A percentile compares a stretch with the other conserved stretches of the same genome.
Evolutionary conservation across 2,113 vertebrate genomes (phyloP).

Genomic region (Xenopus laevis): DNA sequence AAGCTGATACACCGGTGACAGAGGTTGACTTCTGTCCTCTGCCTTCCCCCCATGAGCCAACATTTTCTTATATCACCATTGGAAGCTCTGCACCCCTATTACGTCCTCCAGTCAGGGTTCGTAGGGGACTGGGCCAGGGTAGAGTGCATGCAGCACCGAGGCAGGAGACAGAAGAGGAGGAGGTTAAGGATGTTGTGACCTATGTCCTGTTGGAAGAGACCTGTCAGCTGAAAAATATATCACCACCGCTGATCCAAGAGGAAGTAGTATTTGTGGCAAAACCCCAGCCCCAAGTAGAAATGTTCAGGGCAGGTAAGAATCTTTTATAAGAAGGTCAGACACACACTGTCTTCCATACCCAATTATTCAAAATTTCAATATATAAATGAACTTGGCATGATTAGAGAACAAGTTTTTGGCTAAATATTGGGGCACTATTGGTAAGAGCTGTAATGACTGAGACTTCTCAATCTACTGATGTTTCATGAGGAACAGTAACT

Average conservation of each 20-base stretch:
- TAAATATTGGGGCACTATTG: too few species aligned
- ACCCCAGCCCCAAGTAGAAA: not conserved
- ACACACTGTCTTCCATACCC: too few species aligned
- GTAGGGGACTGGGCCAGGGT: not conserved
- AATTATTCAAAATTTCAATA: not conserved
- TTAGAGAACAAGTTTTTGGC: too few species aligned
- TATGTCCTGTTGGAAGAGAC: constrained; percentile 19
- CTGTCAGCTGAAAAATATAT: not conserved
- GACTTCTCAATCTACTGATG: too few species aligned
- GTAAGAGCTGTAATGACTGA: too few species aligned
- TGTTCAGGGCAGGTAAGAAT: constrained; percentile 1
- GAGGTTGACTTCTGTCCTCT: constrained; percentile 28
- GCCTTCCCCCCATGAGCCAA: constrained; percentile 23
- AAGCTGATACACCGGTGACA: constrained; percentile 17
- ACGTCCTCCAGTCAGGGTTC: not conserved
- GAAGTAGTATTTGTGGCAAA: not conserved
- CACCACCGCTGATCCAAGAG: not conserved
- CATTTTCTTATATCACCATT: not conserved
- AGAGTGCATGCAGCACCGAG: not conserved
- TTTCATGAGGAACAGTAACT: too few species aligned
- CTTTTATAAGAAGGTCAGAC: too few species aligned
- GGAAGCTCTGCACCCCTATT: constrained; percentile 1
- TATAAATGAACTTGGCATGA: too few species aligned
- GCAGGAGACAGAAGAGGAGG: not conserved
- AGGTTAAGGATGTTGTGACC: not conserved